Conservation (phyloP, 2,888 invertebrate species). For the Horisme vitalbata region DNA sequence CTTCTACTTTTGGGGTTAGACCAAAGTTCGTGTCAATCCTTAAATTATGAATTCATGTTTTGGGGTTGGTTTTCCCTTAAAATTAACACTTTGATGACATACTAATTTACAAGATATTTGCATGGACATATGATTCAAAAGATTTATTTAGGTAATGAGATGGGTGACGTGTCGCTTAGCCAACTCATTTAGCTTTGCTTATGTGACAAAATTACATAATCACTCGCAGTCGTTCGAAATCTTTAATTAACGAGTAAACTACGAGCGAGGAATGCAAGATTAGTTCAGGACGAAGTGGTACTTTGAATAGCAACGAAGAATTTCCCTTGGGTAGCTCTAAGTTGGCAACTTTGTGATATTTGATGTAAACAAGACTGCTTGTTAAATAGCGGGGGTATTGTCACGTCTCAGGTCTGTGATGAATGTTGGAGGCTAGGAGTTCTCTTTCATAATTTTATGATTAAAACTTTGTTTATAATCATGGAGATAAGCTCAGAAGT, state of each 20-base stretch:
- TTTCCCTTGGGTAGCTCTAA: slow-evolving; percentile 13
- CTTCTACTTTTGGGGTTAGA: too few relatives aligned
- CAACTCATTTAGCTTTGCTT: slow-evolving; percentile 15
- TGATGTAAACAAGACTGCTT: slow-evolving; percentile 13
- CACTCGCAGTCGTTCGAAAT: slow-evolving; percentile 36
- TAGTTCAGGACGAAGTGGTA: slow-evolving; percentile 25
- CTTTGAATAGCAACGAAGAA: slow-evolving; percentile 19
- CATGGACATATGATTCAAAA: slow-evolving; percentile 5
- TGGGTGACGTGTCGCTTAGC: slow-evolving; percentile 10
- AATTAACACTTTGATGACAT: too few relatives aligned
- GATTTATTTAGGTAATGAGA: slow-evolving; percentile 19
- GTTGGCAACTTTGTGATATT: slow-evolving; percentile 18
- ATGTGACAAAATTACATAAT: slow-evolving; percentile 42
- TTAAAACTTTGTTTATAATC: neutral
- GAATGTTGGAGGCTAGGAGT: neutral
- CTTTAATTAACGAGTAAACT: slow-evolving; percentile 45
- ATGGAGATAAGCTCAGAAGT: too few relatives aligned
- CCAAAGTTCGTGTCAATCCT: too few relatives aligned
- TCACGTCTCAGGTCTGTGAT: slow-evolving; percentile 1
- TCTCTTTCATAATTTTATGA: neutral
- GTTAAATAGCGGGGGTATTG: slow-evolving; percentile 5
- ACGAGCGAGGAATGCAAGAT: slow-evolving; percentile 42
- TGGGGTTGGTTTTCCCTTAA: too few relatives aligned
- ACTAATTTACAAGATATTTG: too few relatives aligned
- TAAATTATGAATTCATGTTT: too few relatives aligned